Evolutionary conservation across 1,140 invertebrate species (phyloP), one percentile per base, ranked within the genome.

Genomic region (Drosophila punjabiensis): DNA sequence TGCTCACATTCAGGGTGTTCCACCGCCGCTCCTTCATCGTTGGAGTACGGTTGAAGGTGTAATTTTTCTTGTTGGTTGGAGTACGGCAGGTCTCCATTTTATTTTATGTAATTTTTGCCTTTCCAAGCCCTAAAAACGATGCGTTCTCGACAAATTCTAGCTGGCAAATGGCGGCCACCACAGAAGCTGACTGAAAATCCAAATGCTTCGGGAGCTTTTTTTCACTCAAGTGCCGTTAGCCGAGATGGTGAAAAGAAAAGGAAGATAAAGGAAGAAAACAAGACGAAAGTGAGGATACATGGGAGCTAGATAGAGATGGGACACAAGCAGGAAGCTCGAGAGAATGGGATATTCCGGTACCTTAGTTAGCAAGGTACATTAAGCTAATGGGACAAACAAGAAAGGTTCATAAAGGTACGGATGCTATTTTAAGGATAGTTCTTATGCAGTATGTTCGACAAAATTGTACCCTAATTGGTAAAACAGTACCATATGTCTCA

Each of bases 51-150:
- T 61, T 79, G 9, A 85, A 58, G 9, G 16, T 41, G 20, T 30
- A 18, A 71, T 37, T 55, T 55, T 66, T 28, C 5, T 45, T 48
- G 16, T 74, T 52, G 11, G 48, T 87, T 0, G 88, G 87, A 45
- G 87, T 84, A 20, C 69, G 64, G 45, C 37, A 75, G 16, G 79
- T 67, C 20, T 90, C 82, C 88, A 91, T 91, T 60, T 77, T 77
- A 11, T 37, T 45, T 45, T 16, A 20, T 58, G 28, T 33, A 52
- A 60, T 47, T 67, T 47, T 56, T 24, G 6, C 10, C 4, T 37
- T 16, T 55, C 6, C 14, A 60, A 24, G 24, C 20, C 16, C 7
- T 48, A 50, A 55, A 59, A 45, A 33, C 28, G 47, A 66, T 10
- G 67, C 41, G 52, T 60, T 63, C 45, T 28, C 3, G 14, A 18